These are phyloP conservation scores for Corythornis cristatus DNA, from an alignment of 2,113 vertebrate genomes.

Conservation along the genomic window DNA sequence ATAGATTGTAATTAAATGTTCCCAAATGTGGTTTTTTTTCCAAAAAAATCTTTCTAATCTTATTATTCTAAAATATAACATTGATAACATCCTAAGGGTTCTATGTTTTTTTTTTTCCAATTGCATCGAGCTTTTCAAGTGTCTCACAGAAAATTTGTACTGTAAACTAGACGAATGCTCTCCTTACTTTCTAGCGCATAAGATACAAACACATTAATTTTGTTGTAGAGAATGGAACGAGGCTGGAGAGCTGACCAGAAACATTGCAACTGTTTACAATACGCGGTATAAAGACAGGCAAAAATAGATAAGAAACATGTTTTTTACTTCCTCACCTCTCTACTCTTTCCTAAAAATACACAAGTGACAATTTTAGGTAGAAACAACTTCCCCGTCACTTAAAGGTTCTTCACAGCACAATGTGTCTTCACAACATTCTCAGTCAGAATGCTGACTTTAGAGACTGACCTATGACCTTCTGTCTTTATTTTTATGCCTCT, in stretches of 20 bases:
- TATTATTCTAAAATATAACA: background rate
- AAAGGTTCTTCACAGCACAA: background rate
- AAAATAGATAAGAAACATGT: background rate
- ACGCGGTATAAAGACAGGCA: background rate
- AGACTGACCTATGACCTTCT: background rate
- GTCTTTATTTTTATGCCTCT: background rate
- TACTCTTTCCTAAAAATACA: background rate
- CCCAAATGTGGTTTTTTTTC: background rate
- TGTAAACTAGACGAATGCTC: background rate
- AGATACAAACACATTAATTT: background rate
- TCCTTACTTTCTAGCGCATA: background rate
- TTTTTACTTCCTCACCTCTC: slow-evolving; percentile 15
- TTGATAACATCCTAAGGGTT: background rate
- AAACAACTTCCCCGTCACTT: background rate
- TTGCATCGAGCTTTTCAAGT: background rate
- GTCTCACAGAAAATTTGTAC: background rate
- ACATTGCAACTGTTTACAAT: background rate
- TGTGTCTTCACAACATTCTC: background rate
- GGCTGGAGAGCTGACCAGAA: background rate
- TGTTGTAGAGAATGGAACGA: background rate
- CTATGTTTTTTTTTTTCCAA: background rate
- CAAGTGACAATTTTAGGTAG: slow-evolving; percentile 9
- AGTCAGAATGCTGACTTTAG: background rate
- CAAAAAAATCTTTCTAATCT: background rate
- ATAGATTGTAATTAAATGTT: background rate